Evolutionary conservation across 2,113 vertebrate species (phyloP), one percentile per base, ranked within the genome.

Genomic region (Brachyhypopomus occidentalis): DNA sequence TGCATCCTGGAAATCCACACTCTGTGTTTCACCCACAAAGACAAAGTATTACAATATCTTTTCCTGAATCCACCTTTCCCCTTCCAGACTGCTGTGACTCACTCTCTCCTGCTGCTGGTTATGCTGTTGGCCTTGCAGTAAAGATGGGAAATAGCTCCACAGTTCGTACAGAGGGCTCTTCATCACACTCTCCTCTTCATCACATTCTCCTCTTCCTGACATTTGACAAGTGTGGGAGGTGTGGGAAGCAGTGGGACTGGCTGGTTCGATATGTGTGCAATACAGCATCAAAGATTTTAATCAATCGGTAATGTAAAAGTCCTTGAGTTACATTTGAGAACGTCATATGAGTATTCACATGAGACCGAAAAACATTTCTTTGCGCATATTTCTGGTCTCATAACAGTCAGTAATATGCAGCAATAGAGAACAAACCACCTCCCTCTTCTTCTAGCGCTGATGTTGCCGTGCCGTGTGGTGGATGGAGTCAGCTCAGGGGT

Each of bases 1-100:
- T 19, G 45, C 72, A 71, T 76, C 69, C 82, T 84, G 70, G 17
- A 70, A 83, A 30, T 12, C 20, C 34, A 63, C 78, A 74, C 77
- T 86, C 76, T 67, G 81, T 62, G 81, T 71, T 75, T 48, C 66
- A 60, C 45, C 70, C 77, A 72, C 77, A 86, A 88, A 75, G 45
- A 78, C 75, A 8, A 70, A 71, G 52, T 76, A 1, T 84, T 84
- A 72, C 45, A 23, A 82, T 78, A 84, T 25, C 8, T 3, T 62
- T 81, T 86, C 78, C 74, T 9, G 58, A 85, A 83, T 81, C 25
- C 84, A 86, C 48, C 77, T 72, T 58, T 87, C 72, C 72, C 72
- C 58, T 67, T 22, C 45, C 45, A 52, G 14, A 52, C 45, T 52
- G 12, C 45, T 1, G 45, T 52, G 84, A 86, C 81, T 87, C 88